Conservation (phyloP, 2,888 invertebrate genomes). For the Sphaerophoria taeniata region DNA sequence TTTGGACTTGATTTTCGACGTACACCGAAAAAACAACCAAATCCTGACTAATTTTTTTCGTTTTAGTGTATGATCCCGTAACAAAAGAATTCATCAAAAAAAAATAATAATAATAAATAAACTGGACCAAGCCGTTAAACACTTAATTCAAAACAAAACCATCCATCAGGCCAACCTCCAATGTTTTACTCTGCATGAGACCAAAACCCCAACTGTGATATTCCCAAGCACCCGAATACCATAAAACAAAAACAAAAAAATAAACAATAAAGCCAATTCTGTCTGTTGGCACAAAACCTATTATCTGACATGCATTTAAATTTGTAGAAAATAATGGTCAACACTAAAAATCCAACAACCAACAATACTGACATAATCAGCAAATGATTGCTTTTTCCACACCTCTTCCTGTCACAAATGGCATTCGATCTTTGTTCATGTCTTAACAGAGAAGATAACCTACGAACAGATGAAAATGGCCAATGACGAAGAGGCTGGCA, state of each 20-base stretch:
- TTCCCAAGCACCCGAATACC: slow-evolving; percentile 15
- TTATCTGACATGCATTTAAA: slow-evolving; percentile 56
- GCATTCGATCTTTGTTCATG: slow-evolving; percentile 28
- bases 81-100: too few relatives aligned
- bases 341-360: slow-evolving; percentile 26
- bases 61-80: too few relatives aligned
- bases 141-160: slow-evolving; percentile 10
- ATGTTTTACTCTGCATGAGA: slow-evolving; percentile 14
- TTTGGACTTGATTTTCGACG: too few relatives aligned
- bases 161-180: slow-evolving; percentile 6
- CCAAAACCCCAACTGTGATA: slow-evolving; percentile 22
- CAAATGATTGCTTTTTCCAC: slow-evolving; percentile 47
- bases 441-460: background rate
- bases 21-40: too few relatives aligned
- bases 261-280: slow-evolving; percentile 29
- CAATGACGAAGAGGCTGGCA: background rate
- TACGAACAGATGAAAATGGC: too few relatives aligned
- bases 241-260: slow-evolving; percentile 33
- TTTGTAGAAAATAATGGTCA: slow-evolving; percentile 47
- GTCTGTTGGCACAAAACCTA: slow-evolving; percentile 54
- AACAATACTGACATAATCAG: slow-evolving; percentile 5
- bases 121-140: slow-evolving; percentile 12
- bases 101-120: background rate
- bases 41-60: too few relatives aligned
- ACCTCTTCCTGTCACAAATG: slow-evolving; percentile 63